Evolutionary conservation across 2,113 vertebrate species (phyloP).

Genomic region (Gymnocephalus cernua): DNA sequence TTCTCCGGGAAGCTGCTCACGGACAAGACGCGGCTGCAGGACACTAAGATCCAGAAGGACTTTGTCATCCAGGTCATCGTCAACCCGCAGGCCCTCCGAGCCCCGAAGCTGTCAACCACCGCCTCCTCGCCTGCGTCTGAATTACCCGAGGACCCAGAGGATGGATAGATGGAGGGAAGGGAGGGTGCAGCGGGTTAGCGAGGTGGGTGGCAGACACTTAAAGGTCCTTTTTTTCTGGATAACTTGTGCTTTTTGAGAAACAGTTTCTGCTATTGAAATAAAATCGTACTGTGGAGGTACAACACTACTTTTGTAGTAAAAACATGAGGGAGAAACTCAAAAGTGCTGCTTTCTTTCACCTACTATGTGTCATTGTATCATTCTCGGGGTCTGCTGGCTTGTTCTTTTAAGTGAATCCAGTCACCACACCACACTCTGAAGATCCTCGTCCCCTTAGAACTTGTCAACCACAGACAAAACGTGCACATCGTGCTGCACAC

Average conservation of each 20-base stretch:
- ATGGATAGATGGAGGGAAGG: neutral
- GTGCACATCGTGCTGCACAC: slow-evolving; percentile 16
- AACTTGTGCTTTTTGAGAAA: slow-evolving; percentile 31
- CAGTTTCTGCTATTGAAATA: slow-evolving; percentile 16
- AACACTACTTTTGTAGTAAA: slow-evolving; percentile 17
- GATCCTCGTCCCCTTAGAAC: slow-evolving; percentile 12
- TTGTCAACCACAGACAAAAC: neutral
- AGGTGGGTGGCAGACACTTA: neutral
- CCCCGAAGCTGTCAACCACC: slow-evolving; percentile 62
- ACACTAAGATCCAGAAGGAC: slow-evolving; percentile 99
- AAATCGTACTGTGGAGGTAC: slow-evolving; percentile 16
- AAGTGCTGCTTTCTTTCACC: slow-evolving; percentile 69
- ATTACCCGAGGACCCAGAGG: slow-evolving; percentile 25
- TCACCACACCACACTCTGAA: slow-evolving; percentile 35
- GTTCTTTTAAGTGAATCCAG: slow-evolving; percentile 21
- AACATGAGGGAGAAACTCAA: slow-evolving; percentile 52
- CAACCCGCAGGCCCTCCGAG: slow-evolving; percentile 88
- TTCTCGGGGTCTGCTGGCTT: slow-evolving; percentile 12
- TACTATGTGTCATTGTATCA: slow-evolving; percentile 22
- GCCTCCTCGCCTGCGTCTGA: slow-evolving; percentile 38
- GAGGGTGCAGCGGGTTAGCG: neutral
- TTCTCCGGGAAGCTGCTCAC: slow-evolving; percentile 98
- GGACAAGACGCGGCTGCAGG: slow-evolving; percentile 95
- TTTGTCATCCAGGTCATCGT: slow-evolving; percentile 99
- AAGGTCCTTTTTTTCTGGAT: slow-evolving; percentile 52